Base-by-base conservation (phyloP, 2,888 invertebrate species). In the Rhopalosiphum nymphaeae region DNA sequence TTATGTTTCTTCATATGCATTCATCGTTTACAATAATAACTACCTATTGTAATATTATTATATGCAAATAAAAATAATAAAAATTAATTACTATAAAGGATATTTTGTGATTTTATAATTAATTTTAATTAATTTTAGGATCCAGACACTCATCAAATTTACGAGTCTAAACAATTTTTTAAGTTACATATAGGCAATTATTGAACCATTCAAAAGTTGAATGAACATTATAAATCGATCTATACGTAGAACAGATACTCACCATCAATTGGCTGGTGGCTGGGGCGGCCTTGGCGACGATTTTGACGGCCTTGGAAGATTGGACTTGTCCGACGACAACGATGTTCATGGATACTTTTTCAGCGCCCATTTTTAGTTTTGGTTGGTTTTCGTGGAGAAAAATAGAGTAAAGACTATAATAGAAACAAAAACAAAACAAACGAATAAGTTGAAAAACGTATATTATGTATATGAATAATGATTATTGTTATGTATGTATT, bases 301-400 rank as follows among this genome's bases (percentile, higher is more conserved):
- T 53, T 1, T 88, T 88, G 88, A 53, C 3, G 53, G 49, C 88
- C 36, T 88, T 88, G 25, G 53, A 5, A 36, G 88, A 53, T 88
- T 88, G 88, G 10, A 88, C 88, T 25, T 88, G 36, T 36, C 88
- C 88, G 9, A 88, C 88, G 25, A 88, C 88, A 36, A 88, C 88
- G 49, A 88, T 88, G 88, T 88, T 88, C 88, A 88, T 88, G n/a
- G 53, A 88, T 53, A 88, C 88, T 10, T 88, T 88, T 36, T 88
- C 88, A 9, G 88, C 88, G n/a, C 88, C 88, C 88, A 88, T 88
- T 88, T 88, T 88, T 53, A 53, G 2, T 53, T 88, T 49, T 87
- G 87, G 87, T 87, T 49, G 49, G 88, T 53, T n/a, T 87, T 88
- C 46, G 16, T 86, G 44, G n/a, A 29, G n/a, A 25, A 36, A 53